Evolutionary conservation across 2,113 vertebrate genomes (phyloP).

Genomic region (Canis aureus): DNA sequence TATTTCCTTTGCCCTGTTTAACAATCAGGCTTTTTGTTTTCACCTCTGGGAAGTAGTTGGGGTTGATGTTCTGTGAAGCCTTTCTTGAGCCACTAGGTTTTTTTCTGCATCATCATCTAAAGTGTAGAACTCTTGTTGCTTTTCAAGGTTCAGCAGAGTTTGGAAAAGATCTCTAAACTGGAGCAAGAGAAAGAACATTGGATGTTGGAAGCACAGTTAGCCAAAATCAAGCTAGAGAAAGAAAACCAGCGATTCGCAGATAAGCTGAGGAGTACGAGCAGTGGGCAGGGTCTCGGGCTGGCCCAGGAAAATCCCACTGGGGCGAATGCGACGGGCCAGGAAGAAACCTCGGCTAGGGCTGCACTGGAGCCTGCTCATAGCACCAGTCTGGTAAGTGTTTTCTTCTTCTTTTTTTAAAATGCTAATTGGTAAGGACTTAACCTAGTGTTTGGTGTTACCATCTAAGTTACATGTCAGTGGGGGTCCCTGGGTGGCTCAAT

Average conservation of each 20-base stretch:
- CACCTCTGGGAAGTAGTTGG: background rate
- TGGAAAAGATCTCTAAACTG: conserved; percentile 97
- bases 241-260: conserved; percentile 93
- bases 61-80: background rate
- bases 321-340: conserved; percentile 72
- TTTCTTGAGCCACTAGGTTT: background rate
- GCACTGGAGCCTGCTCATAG: conserved; percentile 86
- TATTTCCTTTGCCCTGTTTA: background rate
- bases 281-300: conserved; percentile 76
- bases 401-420: background rate
- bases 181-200: conserved; percentile 99
- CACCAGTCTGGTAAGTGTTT: conserved; percentile 91
- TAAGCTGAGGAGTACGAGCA: conserved; percentile 87
- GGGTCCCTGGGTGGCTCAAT: background rate
- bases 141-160: conserved; percentile 96
- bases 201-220: conserved; percentile 98
- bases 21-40: background rate
- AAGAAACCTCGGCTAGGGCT: conserved; percentile 83
- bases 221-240: conserved; percentile 97
- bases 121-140: conserved; percentile 59
- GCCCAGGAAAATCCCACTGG: conserved; percentile 77
- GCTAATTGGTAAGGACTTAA: background rate
- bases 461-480: background rate
- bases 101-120: conserved; percentile 53
- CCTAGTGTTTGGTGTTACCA: background rate